Percentiles rank a stretch among this genome's conserved stretches.
These are phyloP conservation scores for Belonocnema kinseyi DNA, from an alignment of 1,140 invertebrate species.

Conservation along the genomic window DNA sequence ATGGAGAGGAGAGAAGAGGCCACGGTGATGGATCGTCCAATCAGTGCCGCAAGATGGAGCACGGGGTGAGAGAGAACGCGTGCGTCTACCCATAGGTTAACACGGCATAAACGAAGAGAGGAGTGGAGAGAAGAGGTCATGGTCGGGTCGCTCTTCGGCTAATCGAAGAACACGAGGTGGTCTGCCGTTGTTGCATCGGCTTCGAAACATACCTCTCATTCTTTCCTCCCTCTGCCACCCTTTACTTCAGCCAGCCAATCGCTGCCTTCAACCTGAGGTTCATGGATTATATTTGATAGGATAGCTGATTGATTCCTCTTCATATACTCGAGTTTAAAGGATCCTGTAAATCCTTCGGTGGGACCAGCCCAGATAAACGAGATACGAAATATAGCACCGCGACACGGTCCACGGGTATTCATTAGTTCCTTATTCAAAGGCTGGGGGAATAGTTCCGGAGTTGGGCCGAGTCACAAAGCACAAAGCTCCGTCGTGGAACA, in stretches of 20 bases:
- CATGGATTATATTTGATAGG: too few species aligned
- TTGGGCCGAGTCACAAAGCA: conserved; percentile 72
- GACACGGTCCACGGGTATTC: conserved; percentile 68
- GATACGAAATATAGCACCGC: conserved; percentile 56
- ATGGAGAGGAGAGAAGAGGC: conserved; percentile 58
- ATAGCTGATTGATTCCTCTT: too few species aligned
- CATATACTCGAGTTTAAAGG: background rate
- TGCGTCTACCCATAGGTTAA: conserved; percentile 65
- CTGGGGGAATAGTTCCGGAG: conserved; percentile 73
- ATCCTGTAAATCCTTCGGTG: background rate
- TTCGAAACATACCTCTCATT: conserved; percentile 52
- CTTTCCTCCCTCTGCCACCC: conserved; percentile 33
- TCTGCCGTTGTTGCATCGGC: conserved; percentile 54
- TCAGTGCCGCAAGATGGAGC: conserved; percentile 77
- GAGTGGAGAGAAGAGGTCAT: conserved; percentile 67
- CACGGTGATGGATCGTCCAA: conserved; percentile 77
- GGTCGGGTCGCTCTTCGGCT: conserved; percentile 74
- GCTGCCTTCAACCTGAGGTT: too few species aligned
- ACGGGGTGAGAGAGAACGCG: conserved; percentile 60
- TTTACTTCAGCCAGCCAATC: background rate
- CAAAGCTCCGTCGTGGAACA: conserved; percentile 74
- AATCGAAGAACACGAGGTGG: conserved; percentile 73
- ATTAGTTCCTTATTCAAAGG: conserved; percentile 76
- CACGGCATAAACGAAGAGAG: conserved; percentile 51
- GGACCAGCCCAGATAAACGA: conserved; percentile 47